A percentile compares a stretch with the other conserved stretches of the same genome.
Conservation (phyloP, 2,888 invertebrate species). For the Trisateles emortualis region DNA sequence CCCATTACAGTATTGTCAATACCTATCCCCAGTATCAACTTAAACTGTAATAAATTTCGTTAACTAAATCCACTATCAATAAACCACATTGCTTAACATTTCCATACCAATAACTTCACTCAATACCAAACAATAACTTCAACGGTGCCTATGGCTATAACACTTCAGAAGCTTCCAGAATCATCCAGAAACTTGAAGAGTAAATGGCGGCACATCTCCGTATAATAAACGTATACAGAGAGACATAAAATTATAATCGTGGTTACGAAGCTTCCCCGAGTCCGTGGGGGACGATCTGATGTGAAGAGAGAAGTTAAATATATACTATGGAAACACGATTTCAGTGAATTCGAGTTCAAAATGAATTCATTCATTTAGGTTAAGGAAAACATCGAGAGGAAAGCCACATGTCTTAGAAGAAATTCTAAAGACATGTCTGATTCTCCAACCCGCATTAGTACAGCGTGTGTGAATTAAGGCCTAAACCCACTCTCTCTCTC, state of each 20-base stretch:
- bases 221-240: slow-evolving; percentile 32
- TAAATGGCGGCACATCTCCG: slow-evolving; percentile 14
- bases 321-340: slow-evolving; percentile 22
- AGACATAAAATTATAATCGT: slow-evolving; percentile 48
- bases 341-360: not conserved
- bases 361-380: too few species aligned
- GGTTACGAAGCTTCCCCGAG: slow-evolving; percentile 25
- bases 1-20: too few species aligned
- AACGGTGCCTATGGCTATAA: not conserved
- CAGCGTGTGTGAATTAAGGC: too few species aligned
- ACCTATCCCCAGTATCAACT: too few species aligned
- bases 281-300: slow-evolving; percentile 29
- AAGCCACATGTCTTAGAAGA: too few species aligned
- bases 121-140: slow-evolving; percentile 1
- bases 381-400: too few species aligned
- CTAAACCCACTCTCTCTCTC: too few species aligned
- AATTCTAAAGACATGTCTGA: too few species aligned
- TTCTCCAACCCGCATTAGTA: too few species aligned
- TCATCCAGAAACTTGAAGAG: slow-evolving; percentile 3
- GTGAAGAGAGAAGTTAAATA: not conserved
- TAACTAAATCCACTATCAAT: too few species aligned
- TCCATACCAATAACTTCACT: not conserved
- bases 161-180: slow-evolving; percentile 5
- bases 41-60: too few species aligned
- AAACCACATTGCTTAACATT: too few species aligned